Evolutionary conservation across 2,888 invertebrate genomes (phyloP), one percentile per base, ranked within the genome.

Genomic region (Agonopterix heracliana): DNA sequence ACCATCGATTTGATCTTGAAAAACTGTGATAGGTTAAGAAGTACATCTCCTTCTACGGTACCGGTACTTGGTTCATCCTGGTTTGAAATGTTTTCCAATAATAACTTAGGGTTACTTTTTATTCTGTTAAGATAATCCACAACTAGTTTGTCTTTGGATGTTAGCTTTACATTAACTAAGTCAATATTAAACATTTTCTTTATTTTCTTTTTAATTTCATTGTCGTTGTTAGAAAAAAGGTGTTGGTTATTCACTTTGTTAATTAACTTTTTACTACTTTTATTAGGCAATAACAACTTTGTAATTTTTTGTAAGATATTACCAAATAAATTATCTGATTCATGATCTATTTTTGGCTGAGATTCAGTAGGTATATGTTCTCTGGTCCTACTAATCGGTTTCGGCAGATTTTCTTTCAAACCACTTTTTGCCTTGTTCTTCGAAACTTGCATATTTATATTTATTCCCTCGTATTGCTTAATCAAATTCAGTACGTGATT

Each of bases 11-110:
- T 82, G 2, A 83, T 73, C 63, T 81, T 85, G 4, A 82, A 77
- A 55, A 85, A 80, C 48, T 88, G 81, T 0, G 81, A 78, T 38
- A 88, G 61, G 55, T 81, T 83, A 2, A 80, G 61, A 46, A 85
- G 60, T 54, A 82, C 77, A 50, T 78, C 72, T 1, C 82, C 77
- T 69, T 80, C 72, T 34, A 77, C 47, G 45, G 60, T 66, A n/a
- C 68, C 56, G n/a, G 59, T 38, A 9, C 55, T 34, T 34, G 56
- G 60, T 11, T 48, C 11, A 13, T 54, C 38, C 36, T 63, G 47
- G 8, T 61, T 53, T 3, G 34, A 35, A 11, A 64, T 54, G 36
- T 62, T 61, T 8, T 66, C 68, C 0, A 78, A 56, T 41, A 78
- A 51, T 81, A 83, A 34, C 68, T 62, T 9, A 3, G 83, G 77